Base-by-base conservation (phyloP, 2,888 invertebrate species). In the Eubasilissa splendida region DNA sequence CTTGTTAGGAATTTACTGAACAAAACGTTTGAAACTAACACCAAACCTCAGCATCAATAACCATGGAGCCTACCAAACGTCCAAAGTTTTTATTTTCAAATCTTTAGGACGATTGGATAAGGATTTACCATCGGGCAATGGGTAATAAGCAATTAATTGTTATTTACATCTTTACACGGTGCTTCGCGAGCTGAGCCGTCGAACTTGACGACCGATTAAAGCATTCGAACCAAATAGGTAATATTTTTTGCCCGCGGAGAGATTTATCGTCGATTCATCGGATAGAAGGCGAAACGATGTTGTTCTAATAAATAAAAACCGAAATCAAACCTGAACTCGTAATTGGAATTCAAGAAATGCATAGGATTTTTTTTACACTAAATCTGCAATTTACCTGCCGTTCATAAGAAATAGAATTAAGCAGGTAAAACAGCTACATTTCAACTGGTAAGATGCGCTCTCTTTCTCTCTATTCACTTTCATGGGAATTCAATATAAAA, bases 1-100 rank as follows among this genome's bases (percentile, higher is more conserved):
- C 75, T 80, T 79, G 75, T 80, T 76, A 58, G 80, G 76, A 76
- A 80, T 80, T 80, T 80, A 76, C 75, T 68, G 75, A 80, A 80
- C 80, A 80, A 80, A 80, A 76, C 80, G 80, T 80, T 80, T 76
- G 80, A 76, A 76, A 68, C 50, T 66, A 12, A 66, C 66, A 66
- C 76, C 80, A 50, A 80, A 22, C 56, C 54, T 11, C 50, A 14
- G 80, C 76, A 66, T 70, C 76, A 63, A 74, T 74, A 74, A 74
- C 54, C 42, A 54, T 31, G 42, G 66, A 50, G 66, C 3, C 50
- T n/a, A 42, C 66, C 66, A 2, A 66, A 42, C 11, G 22, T 11
- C 66, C 66, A n/a, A 66, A 42, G 42, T 31, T 63, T 50, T 66
- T 66, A 50, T 66, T 50, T 12, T 42, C 66, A 10, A 66, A 66